Evolutionary conservation across 1,140 invertebrate species (phyloP).

Genomic region (Galendromus occidentalis): DNA sequence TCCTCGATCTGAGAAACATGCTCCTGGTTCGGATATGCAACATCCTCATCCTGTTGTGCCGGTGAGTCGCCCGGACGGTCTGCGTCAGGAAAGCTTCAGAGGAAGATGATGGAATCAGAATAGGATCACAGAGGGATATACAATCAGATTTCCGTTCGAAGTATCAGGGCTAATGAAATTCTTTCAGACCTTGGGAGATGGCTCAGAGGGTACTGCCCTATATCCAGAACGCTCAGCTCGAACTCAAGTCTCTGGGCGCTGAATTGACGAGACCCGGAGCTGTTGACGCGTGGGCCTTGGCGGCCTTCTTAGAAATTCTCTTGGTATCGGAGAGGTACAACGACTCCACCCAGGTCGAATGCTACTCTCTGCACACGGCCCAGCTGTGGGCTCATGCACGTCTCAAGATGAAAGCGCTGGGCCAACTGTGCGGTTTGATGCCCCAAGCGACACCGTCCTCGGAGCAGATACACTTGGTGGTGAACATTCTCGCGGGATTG

Average conservation of each 20-base stretch:
- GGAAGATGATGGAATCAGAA: too few species aligned
- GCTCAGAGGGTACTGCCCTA: conserved; percentile 62
- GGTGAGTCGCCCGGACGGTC: conserved; percentile 20
- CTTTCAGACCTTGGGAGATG: conserved; percentile 36
- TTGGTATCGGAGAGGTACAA: conserved; percentile 40
- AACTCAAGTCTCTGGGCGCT: conserved; percentile 51
- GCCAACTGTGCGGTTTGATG: conserved; percentile 72
- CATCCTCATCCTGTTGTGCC: conserved; percentile 51
- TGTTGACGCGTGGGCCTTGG: conserved; percentile 73
- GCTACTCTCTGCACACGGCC: conserved; percentile 68
- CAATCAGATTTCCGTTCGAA: neutral
- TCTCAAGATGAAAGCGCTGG: conserved; percentile 52
- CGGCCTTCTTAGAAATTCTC: conserved; percentile 71
- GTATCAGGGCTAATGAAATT: too few species aligned
- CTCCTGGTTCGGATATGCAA: conserved; percentile 79
- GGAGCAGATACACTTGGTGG: conserved; percentile 67
- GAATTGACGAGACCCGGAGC: conserved; percentile 44
- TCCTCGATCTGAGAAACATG: conserved; percentile 81
- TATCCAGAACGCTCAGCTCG: conserved; percentile 61
- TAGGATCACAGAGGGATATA: too few species aligned
- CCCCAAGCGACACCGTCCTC: conserved; percentile 52
- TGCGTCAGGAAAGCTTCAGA: too few species aligned
- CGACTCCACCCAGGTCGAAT: conserved; percentile 41
- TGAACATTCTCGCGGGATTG: conserved; percentile 71
- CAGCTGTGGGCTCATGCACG: conserved; percentile 75